Base-by-base conservation (phyloP, 2,888 invertebrate species). In the Morpho helenor region DNA sequence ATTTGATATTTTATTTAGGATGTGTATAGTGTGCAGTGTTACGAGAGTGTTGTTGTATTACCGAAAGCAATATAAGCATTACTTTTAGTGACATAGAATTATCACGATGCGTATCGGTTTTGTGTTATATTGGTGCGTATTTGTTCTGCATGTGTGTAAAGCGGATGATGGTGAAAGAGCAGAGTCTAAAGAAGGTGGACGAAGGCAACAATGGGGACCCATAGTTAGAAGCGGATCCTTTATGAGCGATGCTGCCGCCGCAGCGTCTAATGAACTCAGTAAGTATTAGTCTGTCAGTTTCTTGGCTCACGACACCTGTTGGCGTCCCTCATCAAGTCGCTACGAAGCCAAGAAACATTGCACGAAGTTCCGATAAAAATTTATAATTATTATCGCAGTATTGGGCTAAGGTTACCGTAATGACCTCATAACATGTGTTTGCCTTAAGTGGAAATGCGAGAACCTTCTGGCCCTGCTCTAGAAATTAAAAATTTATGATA, bases 21-120 rank as follows among this genome's bases (percentile, higher is more conserved):
- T 89, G 89, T 82, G 82, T 81, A 84, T 83, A 74, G 82, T 76
- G 83, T 82, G 78, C 71, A 68, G 71, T 79, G 68, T 76, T 73
- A 67, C 69, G 73, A 67, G 69, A 75, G 80, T 79, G 76, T 70
- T 78, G 74, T 79, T 75, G 68, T 84, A 75, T 80, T 76, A 70
- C 78, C 66, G 68, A 67, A 77, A 80, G 75, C 75, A 75, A 75
- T 83, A 77, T 75, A 74, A 82, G 75, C 72, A 76, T 71, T 84
- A 80, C 76, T 73, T 78, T 71, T 82, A 79, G 82, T 87, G 86
- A 84, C 81, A 86, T 85, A 81, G 78, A 77, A 70, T 79, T 77
- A 82, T 87, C 84, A 90, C 85, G 79, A 90, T 90, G 90, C 89
- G 87, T 87, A 81, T 89, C 82, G 85, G 84, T 84, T 79, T 88